Base-by-base conservation (phyloP, 2,888 invertebrate species). In the Strigamia maritima region DNA sequence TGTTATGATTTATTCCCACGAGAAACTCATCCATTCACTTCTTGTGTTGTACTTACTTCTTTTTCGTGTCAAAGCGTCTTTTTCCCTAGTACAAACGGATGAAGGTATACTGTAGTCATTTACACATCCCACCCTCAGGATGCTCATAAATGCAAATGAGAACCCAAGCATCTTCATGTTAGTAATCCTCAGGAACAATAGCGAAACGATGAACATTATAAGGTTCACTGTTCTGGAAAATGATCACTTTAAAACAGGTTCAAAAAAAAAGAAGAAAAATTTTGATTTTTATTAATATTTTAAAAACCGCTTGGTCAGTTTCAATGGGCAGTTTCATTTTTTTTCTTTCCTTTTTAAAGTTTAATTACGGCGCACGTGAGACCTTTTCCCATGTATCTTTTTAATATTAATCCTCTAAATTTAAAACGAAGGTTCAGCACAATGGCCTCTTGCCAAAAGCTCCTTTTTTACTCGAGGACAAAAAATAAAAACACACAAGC, bases 101-200 rank as follows among this genome's bases (percentile, higher is more conserved):
- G 19, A 26, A 26, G 70, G 70, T 70, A 28, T 28, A 28, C 14
- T 35, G 35, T 28, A 70, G 70, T 70, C 70, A 70, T 70, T 70
- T 70, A 70, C 70, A 70, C 70, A 70, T 26, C 28, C 70, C 70
- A 70, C 70, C 70, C 70, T 28, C 70, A 70, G 70, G 70, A 70
- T 28, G 70, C 70, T 28, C 70, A 70, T 70, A 70, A 70, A 70
- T 70, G 70, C 70, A 70, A 70, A 70, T 70, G 70, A 70, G 70
- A 70, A 70, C 14, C 65, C 70, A 70, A 70, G 70, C 28, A 70
- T 70, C 28, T 70, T 26, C 70, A 12, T 70, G 70, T 70, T 70
- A 28, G 70, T 70, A 26, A 70, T 70, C 70, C 70, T 70, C 3
- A 24, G 12, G 60, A 65, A 65, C 60, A 65, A 65, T 65, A 19